Evolutionary conservation across 2,888 invertebrate genomes (phyloP).

Genomic region (Troglohyphantes excavatus): DNA sequence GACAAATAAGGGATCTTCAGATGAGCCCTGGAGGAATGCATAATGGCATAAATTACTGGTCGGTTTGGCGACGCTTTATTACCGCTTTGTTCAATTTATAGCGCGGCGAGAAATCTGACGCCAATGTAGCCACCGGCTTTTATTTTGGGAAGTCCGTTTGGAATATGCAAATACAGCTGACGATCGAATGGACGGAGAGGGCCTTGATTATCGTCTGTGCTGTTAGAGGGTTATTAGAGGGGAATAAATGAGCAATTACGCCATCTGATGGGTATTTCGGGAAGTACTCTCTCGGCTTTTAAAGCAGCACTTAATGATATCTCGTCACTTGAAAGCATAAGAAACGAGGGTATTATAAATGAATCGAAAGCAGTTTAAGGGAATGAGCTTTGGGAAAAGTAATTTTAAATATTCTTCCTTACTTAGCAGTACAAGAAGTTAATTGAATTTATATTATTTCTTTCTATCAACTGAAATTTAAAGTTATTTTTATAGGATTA

Average conservation of each 20-base stretch:
- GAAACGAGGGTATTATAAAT: slow-evolving; percentile 13
- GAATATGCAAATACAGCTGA: slow-evolving; percentile 46
- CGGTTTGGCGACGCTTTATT: slow-evolving; percentile 45
- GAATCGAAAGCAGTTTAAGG: not conserved
- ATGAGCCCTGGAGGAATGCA: slow-evolving; percentile 50
- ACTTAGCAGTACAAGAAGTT: no score
- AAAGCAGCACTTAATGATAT: slow-evolving; percentile 40
- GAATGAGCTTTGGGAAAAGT: slow-evolving; percentile 5
- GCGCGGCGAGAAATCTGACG: slow-evolving; percentile 65
- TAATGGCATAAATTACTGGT: slow-evolving; percentile 52
- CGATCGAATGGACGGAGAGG: slow-evolving; percentile 28
- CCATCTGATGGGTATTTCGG: slow-evolving; percentile 38
- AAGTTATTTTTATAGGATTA: no score
- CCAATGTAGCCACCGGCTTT: slow-evolving; percentile 55
- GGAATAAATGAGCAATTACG: slow-evolving; percentile 74
- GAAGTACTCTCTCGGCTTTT: slow-evolving; percentile 4
- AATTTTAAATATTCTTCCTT: no score
- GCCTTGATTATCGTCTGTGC: slow-evolving; percentile 53
- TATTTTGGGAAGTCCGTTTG: slow-evolving; percentile 46
- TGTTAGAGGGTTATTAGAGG: slow-evolving; percentile 56
- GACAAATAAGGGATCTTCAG: slow-evolving; percentile 58
- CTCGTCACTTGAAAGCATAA: slow-evolving; percentile 7
- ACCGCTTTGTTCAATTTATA: slow-evolving; percentile 43
- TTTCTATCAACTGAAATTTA: no score
- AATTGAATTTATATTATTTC: no score